Conservation (phyloP, 2,797 vertebrate species). For the Myotis planiceps region DNA sequence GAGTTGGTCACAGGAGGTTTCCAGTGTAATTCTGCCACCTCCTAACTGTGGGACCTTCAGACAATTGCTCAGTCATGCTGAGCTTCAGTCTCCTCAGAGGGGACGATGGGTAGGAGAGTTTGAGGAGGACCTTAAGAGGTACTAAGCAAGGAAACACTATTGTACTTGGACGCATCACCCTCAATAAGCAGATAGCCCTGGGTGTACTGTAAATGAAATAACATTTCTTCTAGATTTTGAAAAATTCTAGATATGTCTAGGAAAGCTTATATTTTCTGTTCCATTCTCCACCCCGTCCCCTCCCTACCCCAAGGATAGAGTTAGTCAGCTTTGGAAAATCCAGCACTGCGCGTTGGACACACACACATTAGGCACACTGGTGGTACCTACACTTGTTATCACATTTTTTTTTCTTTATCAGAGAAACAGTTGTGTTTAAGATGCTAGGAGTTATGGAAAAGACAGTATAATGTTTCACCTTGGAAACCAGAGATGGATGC, state of each 20-base stretch:
- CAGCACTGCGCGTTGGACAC: background rate
- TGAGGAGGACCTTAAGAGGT: background rate
- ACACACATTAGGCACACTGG: background rate
- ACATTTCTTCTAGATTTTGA: background rate
- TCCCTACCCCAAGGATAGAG: background rate
- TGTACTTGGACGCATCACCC: background rate
- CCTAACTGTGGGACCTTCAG: background rate
- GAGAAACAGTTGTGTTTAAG: background rate
- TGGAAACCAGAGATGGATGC: background rate
- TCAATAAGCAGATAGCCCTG: background rate
- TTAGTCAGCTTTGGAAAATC: background rate
- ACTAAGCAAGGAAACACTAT: background rate
- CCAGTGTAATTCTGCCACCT: background rate
- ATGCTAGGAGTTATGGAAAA: slow-evolving; percentile 6
- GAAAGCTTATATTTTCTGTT: background rate
- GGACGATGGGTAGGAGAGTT: background rate
- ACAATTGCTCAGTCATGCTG: background rate
- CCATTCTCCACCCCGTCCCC: background rate
- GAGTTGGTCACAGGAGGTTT: background rate
- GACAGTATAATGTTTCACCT: slow-evolving; percentile 7
- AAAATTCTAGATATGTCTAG: background rate
- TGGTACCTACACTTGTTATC: background rate
- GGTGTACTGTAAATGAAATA: background rate
- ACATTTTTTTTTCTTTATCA: background rate
- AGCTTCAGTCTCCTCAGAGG: background rate